Percentiles rank a stretch among this genome's conserved stretches.
Conservation (phyloP, 2,113 vertebrate species). For the Otocyon megalotis region DNA sequence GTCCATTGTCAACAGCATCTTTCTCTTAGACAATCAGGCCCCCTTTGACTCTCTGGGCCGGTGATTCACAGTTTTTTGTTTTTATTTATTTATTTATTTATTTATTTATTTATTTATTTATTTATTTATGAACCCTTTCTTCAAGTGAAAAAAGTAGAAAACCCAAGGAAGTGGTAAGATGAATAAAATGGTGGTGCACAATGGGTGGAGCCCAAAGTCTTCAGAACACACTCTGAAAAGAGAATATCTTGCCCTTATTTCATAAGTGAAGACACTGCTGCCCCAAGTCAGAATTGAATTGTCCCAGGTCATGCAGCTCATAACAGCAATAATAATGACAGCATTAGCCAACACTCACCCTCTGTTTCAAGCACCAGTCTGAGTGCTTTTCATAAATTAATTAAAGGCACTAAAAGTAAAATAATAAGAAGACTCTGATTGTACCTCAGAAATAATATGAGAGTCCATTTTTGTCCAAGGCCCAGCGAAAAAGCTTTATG, state of each 20-base stretch:
- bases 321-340: background rate
- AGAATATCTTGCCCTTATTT: background rate
- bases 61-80: background rate
- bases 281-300: background rate
- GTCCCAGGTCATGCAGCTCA: background rate
- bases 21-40: background rate
- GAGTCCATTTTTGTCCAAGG: background rate
- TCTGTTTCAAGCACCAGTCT: background rate
- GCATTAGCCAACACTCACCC: background rate
- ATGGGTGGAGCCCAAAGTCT: background rate
- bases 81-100: background rate
- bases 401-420: constrained; percentile 28
- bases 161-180: background rate
- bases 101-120: too few species aligned
- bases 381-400: background rate
- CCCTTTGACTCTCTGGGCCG: background rate
- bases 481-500: background rate
- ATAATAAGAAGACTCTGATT: background rate
- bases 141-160: background rate
- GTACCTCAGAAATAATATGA: background rate
- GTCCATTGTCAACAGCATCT: background rate
- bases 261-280: background rate
- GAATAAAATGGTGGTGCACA: background rate
- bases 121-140: background rate
- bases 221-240: background rate